Evolutionary conservation across 2,113 vertebrate genomes (phyloP), one percentile per base, ranked within the genome.

Genomic region (Oplegnathus fasciatus): DNA sequence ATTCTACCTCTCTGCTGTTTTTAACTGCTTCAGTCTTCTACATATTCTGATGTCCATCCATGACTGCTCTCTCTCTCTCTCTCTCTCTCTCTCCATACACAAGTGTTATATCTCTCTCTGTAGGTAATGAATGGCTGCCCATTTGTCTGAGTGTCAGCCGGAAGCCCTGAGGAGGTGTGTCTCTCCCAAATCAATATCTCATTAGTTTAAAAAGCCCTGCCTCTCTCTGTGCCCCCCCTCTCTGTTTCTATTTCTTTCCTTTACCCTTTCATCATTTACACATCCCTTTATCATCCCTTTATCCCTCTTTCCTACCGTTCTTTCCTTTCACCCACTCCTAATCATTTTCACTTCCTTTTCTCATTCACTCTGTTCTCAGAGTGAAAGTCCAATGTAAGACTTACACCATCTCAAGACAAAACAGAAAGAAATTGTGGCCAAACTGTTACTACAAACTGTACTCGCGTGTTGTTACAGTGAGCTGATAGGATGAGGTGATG

Each of bases 181-280:
- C 82, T 89, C 86, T 78, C 62, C 80, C 73, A 85, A 87, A 93
- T 93, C 89, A 94, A 93, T 92, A 94, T 88, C 89, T 93, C 88
- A 92, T 93, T 92, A 89, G 90, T 89, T 90, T 93, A 91, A 92
- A 81, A 89, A 91, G 84, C 83, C 78, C 86, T 85, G 80, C 78
- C 89, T 86, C 69, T 85, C 67, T 72, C 76, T 69, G 26, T 71
- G 52, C 46, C 14, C n/a, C 26, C 20, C 54, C 34, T 37, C 64
- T 52, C 28, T 34, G 50, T 52, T 28, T 74, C 54, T 11, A 22
- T 73, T 64, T 75, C 46, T 44, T 52, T 60, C 32, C 34, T 18
- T n/a, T 57, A 52, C 4, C 17, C 15, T 61, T 78, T 85, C 50
- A 60, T 46, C 40, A 52, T 61, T 68, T 75, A 68, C 67, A 6